Percentiles rank a stretch among this genome's conserved stretches.
These are phyloP conservation scores for Calonectris borealis DNA, from an alignment of 2,113 vertebrate genomes.

Conservation along the genomic window DNA sequence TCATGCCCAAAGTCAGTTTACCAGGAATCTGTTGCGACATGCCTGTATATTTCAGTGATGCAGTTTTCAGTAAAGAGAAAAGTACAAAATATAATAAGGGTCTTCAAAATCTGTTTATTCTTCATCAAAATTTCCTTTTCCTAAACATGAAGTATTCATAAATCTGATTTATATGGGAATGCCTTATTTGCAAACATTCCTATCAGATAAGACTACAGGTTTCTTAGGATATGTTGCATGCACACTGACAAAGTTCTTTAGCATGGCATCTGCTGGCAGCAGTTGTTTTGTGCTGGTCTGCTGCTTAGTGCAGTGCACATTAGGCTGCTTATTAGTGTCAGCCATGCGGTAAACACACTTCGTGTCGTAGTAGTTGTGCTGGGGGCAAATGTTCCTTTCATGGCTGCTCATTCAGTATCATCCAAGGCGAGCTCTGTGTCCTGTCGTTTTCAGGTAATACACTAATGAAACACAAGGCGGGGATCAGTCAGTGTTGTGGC, in stretches of 20 bases:
- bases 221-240: neutral
- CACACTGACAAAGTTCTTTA: neutral
- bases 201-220: neutral
- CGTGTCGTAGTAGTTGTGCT: neutral
- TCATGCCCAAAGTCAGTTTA: neutral
- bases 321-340: neutral
- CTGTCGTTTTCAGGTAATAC: rapidly evolving
- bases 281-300: neutral
- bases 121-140: neutral
- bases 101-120: neutral
- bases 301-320: neutral
- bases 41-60: neutral
- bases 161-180: neutral
- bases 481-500: neutral
- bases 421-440: neutral
- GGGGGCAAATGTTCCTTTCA: neutral
- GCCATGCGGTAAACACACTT: neutral
- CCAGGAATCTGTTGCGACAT: neutral
- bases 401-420: neutral
- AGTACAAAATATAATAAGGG: neutral
- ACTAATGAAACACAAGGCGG: rapidly evolving
- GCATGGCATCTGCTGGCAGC: neutral
- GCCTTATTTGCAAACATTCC: neutral
- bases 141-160: neutral
- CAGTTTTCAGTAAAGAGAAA: neutral